Evolutionary conservation across 2,113 vertebrate genomes (phyloP).

Genomic region (Odontesthes bonariensis): DNA sequence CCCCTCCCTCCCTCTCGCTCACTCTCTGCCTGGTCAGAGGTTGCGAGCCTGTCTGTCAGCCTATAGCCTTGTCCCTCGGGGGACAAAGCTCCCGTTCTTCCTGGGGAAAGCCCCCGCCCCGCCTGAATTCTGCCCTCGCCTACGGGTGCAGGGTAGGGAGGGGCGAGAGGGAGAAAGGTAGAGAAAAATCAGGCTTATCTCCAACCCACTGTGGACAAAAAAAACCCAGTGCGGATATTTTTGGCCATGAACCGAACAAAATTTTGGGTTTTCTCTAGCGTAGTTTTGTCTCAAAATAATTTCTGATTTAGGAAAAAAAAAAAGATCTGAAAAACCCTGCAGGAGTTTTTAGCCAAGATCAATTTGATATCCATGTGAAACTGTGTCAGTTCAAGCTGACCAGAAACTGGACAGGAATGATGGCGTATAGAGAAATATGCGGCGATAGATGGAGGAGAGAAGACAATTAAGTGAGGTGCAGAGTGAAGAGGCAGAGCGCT

Average conservation of each 20-base stretch:
- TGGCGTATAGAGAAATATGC: conserved; percentile 22
- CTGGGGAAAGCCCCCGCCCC: conserved; percentile 82
- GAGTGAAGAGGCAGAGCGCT: conserved; percentile 60
- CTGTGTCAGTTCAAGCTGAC: background rate
- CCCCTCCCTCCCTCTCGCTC: conserved; percentile 23
- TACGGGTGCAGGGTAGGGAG: conserved; percentile 65
- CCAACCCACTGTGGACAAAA: conserved; percentile 19
- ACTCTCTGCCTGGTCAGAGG: conserved; percentile 68
- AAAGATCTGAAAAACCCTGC: background rate
- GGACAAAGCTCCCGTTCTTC: conserved; percentile 84
- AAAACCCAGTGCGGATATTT: conserved; percentile 10
- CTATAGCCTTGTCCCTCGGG: conserved; percentile 71
- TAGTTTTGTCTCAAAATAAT: too few species aligned
- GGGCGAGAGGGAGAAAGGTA: conserved; percentile 36
- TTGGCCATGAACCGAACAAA: background rate
- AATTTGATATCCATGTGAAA: background rate
- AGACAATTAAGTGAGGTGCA: conserved; percentile 62
- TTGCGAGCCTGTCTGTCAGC: conserved; percentile 80
- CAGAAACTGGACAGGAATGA: conserved; percentile 18
- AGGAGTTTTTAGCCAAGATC: background rate
- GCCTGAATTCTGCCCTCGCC: conserved; percentile 80
- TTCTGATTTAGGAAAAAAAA: background rate
- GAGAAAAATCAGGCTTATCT: conserved; percentile 42
- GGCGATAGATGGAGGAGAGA: conserved; percentile 39
- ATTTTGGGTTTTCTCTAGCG: too few species aligned